phyloP scores from a whole-genome alignment of 2,888 invertebrate genomes.

The Charanyca ferruginea region DNA sequence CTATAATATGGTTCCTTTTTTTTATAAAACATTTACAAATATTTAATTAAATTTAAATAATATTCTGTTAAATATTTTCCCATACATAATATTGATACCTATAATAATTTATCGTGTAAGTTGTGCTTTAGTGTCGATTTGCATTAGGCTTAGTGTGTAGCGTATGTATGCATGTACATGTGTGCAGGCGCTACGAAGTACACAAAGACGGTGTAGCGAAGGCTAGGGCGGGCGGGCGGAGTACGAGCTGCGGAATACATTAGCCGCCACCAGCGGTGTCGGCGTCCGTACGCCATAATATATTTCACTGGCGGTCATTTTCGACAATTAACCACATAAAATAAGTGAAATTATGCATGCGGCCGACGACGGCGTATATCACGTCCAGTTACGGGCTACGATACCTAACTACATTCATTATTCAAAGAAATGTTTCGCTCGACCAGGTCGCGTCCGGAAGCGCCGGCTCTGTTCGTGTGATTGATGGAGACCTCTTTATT shows the following conservation, averaged over 20 bases:
- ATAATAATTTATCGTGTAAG: slow-evolving; percentile 18
- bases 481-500: slow-evolving; percentile 89
- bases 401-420: slow-evolving; percentile 90
- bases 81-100: not conserved
- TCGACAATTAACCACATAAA: slow-evolving; percentile 91
- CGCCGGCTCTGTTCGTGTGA: slow-evolving; percentile 88
- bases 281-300: slow-evolving; percentile 86
- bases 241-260: slow-evolving; percentile 87
- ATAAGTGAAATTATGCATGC: slow-evolving; percentile 91
- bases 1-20: too few relatives aligned
- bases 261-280: slow-evolving; percentile 84
- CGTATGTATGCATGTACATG: slow-evolving; percentile 45
- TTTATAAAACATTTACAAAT: too few relatives aligned
- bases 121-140: slow-evolving; percentile 54
- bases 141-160: slow-evolving; percentile 65
- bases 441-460: slow-evolving; percentile 87
- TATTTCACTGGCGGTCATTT: slow-evolving; percentile 91
- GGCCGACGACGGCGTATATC: slow-evolving; percentile 91
- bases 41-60: too few relatives aligned
- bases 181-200: slow-evolving; percentile 57
- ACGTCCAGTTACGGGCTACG: slow-evolving; percentile 91
- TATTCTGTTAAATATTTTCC: too few relatives aligned
- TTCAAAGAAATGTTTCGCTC: slow-evolving; percentile 91
- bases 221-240: slow-evolving; percentile 85
- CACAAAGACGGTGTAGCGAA: slow-evolving; percentile 79